Conservation (phyloP, 2,888 invertebrate species). For the Odontocolon sp. region DNA sequence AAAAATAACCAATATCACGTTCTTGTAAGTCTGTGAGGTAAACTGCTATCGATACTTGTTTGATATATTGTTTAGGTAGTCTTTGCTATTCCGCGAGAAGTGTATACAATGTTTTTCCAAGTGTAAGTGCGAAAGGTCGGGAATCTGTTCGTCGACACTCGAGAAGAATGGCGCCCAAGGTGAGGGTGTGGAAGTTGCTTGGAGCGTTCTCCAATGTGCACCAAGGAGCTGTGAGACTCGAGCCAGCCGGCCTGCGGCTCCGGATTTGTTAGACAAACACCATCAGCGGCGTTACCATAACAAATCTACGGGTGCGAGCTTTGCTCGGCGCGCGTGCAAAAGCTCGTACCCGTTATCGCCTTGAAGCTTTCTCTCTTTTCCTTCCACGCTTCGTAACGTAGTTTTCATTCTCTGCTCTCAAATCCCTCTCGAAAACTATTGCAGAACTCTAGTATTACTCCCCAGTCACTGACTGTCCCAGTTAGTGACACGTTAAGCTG, state of each 20-base stretch:
- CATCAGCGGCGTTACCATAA: conserved; percentile 74
- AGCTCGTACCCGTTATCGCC: background rate
- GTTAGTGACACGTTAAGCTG: too few species aligned
- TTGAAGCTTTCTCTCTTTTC: background rate
- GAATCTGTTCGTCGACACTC: conserved; percentile 38
- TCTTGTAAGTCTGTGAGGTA: too few species aligned
- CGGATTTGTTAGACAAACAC: conserved; percentile 77
- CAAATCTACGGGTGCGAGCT: conserved; percentile 71
- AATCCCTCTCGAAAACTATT: background rate
- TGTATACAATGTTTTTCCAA: conserved; percentile 68
- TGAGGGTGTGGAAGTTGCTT: conserved; percentile 27
- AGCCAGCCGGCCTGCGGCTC: conserved; percentile 66
- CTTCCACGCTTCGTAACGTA: background rate
- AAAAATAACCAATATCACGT: too few species aligned
- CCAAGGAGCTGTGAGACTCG: conserved; percentile 41
- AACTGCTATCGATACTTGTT: background rate
- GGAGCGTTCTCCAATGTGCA: conserved; percentile 18
- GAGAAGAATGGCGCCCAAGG: conserved; percentile 46
- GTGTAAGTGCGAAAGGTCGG: conserved; percentile 49
- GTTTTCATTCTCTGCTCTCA: background rate
- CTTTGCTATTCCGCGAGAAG: background rate
- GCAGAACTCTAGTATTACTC: background rate
- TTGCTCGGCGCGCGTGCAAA: conserved; percentile 57
- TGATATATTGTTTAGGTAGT: conserved; percentile 24
- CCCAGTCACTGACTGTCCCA: too few species aligned